phyloP scores from a whole-genome alignment of 2,888 invertebrate species.

The Ariolimax columbianus region DNA sequence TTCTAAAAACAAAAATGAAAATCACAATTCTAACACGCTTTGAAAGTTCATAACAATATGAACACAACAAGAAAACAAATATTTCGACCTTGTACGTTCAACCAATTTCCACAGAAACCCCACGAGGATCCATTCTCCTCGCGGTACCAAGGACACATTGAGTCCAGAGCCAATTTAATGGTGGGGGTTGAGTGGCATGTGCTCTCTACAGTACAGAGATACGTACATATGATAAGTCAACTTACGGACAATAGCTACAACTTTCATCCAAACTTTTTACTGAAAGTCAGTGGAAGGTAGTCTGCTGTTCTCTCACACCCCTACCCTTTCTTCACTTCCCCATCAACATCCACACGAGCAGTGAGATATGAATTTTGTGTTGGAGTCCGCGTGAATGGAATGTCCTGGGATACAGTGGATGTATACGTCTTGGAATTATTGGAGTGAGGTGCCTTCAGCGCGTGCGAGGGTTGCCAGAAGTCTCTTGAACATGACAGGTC shows the following conservation, averaged over 20 bases:
- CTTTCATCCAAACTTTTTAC: neutral
- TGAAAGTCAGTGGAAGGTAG: neutral
- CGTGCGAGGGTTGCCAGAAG: neutral
- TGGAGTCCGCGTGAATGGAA: constrained; percentile 2
- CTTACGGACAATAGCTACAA: constrained; percentile 15
- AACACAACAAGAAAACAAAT: neutral
- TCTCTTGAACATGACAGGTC: constrained; percentile 20
- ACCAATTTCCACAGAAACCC: neutral
- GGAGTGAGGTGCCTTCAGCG: neutral
- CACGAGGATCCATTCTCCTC: neutral
- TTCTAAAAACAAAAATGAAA: no score
- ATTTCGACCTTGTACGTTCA: neutral
- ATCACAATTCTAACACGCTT: no score
- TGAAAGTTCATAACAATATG: no score
- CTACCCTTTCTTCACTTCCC: no score
- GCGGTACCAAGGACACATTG: neutral
- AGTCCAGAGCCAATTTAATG: constrained; percentile 9
- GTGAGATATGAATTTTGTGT: neutral
- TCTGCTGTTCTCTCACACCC: no score
- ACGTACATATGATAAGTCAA: constrained; percentile 32
- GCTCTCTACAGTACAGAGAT: constrained; percentile 18
- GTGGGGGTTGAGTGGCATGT: constrained; percentile 14
- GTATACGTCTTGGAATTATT: neutral
- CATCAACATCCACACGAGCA: no score
- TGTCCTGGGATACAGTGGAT: neutral